These are phyloP conservation scores for Callorhinus ursinus DNA, from an alignment of 2,113 vertebrate species.

Conservation along the genomic window DNA sequence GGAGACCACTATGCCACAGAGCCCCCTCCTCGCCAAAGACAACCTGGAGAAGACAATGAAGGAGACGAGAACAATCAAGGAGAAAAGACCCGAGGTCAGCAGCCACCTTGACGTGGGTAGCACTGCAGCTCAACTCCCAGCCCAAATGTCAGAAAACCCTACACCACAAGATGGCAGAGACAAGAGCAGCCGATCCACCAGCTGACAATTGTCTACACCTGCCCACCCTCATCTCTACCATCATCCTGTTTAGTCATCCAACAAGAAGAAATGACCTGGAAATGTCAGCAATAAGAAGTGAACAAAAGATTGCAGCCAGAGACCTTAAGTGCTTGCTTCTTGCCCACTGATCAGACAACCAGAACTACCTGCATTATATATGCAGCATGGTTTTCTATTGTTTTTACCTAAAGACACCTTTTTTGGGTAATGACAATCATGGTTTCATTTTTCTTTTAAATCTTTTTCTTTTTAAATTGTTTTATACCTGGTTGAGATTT, in stretches of 20 bases:
- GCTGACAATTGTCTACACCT: neutral
- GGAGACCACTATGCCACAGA: slow-evolving; percentile 90
- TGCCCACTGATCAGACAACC: neutral
- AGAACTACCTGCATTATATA: neutral
- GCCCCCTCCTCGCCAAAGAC: slow-evolving; percentile 93
- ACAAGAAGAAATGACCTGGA: neutral
- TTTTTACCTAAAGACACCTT: neutral
- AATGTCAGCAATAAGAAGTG: neutral
- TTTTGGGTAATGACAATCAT: neutral
- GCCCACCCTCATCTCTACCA: slow-evolving; percentile 91
- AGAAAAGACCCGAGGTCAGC: slow-evolving; percentile 91
- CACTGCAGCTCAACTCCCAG: slow-evolving; percentile 93
- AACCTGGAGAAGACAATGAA: slow-evolving; percentile 90
- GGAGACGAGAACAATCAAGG: slow-evolving; percentile 95
- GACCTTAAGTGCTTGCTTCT: neutral
- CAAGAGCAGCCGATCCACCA: neutral
- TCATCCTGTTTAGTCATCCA: slow-evolving; percentile 84
- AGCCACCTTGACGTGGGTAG: slow-evolving; percentile 91
- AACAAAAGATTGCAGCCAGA: neutral
- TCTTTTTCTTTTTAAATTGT: slow-evolving; percentile 91
- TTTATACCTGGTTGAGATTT: slow-evolving; percentile 99
- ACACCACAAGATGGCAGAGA: slow-evolving; percentile 86
- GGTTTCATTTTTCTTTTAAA: neutral
- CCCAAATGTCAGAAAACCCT: slow-evolving; percentile 92
- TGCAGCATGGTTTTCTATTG: neutral